Evolutionary conservation across 2,888 invertebrate genomes (phyloP), one percentile per base, ranked within the genome.

Genomic region (Caenorhabditis japonica): DNA sequence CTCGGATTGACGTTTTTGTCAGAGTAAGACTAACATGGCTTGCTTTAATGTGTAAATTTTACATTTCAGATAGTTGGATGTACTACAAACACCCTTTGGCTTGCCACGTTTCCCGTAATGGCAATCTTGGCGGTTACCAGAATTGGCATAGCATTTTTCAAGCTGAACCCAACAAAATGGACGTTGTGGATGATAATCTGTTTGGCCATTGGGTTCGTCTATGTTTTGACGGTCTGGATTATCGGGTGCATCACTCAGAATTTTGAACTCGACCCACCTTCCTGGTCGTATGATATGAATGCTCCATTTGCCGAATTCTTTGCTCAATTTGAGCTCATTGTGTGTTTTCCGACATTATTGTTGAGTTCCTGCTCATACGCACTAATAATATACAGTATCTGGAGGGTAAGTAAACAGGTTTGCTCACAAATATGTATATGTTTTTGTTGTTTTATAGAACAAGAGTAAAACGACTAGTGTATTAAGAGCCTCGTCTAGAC

Each of bases 301-400:
- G 56, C 56, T 3, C 17, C 23, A 19, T 66, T 41, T 8, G 66
- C 66, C 10, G 51, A 23, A 0, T 23, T 66, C 1, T 66, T 66
- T 13, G 60, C 70, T 5, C 34, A 56, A 0, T 41, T 70, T 2
- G 70, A 70, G n/a, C 55, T 60, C 7, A 43, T 49, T 15, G 17
- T 70, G 5, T 70, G 70, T 13, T 70, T 61, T 38, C 70, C 70
- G 1, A 49, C 61, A 3, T 49, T 70, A 12, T 3, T 49, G 5
- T 41, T 70, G n/a, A 61, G 55, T n/a, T 70, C 55, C 25, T 46
- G 39, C 12, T 51, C 70, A 1, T 70, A 70, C 30, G 27, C 61
- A 19, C 23, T 70, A 12, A 70, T 70, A 4, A 56, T 56, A n/a
- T 53, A 55, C 38, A 60, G 60, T 13, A 70, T 61, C 23, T 61